Evolutionary conservation across 2,113 vertebrate species (phyloP).

Genomic region (crab-eating macaque (Macaca fascicularis)): T2T-MFA8v1.1 NC_088393.1:42341001-42341500

Average conservation of each 20-base stretch:
- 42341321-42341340: neutral
- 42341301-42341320: neutral
- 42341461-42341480: too few species aligned
- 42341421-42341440: too few species aligned
- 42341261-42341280: neutral
- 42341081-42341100: slow-evolving; percentile 70
- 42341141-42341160: neutral
- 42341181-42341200: neutral
- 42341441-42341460: too few species aligned
- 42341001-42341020: slow-evolving; percentile 78
- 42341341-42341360: neutral
- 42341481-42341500: too few species aligned
- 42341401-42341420: too few species aligned
- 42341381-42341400: neutral
- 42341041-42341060: slow-evolving; percentile 73
- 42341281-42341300: neutral
- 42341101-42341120: slow-evolving; percentile 73
- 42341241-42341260: neutral
- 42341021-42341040: slow-evolving; percentile 75
- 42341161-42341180: neutral
- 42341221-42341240: neutral
- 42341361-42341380: neutral
- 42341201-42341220: neutral
- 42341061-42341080: slow-evolving; percentile 61
- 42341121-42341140: neutral